phyloP scores from a whole-genome alignment of 2,888 invertebrate species.

The Acronicta aceris region DNA sequence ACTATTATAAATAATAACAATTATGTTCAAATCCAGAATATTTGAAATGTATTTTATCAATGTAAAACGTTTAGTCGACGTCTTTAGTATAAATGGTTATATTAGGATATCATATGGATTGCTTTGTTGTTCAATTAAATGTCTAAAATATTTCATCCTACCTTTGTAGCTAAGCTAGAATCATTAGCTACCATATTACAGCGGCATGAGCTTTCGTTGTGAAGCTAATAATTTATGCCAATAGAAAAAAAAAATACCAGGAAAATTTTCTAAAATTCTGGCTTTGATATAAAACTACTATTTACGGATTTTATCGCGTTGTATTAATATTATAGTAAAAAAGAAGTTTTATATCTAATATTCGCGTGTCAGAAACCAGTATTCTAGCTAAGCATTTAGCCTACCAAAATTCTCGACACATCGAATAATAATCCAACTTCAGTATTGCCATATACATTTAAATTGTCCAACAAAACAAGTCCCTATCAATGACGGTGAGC shows the following conservation, averaged over 20 bases:
- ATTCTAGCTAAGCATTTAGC: too few relatives aligned
- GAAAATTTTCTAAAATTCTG: too few relatives aligned
- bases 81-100: slow-evolving; percentile 55
- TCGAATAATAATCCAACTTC: neutral
- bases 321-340: too few relatives aligned
- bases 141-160: neutral
- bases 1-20: slow-evolving; percentile 73
- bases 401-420: neutral
- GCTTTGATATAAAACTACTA: too few relatives aligned
- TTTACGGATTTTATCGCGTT: too few relatives aligned
- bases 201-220: too few relatives aligned
- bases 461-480: slow-evolving; percentile 18
- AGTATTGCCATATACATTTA: neutral
- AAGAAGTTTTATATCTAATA: too few relatives aligned
- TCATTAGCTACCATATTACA: too few relatives aligned
- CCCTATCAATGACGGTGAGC: slow-evolving; percentile 59
- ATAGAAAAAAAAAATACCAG: too few relatives aligned
- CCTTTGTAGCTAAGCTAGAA: neutral
- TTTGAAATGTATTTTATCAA: slow-evolving; percentile 64
- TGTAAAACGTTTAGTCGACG: slow-evolving; percentile 50
- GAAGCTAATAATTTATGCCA: too few relatives aligned
- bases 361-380: too few relatives aligned
- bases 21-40: slow-evolving; percentile 74
- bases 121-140: slow-evolving; percentile 34
- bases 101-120: slow-evolving; percentile 46